Conservation (phyloP, 2,113 vertebrate genomes). For the Speoplatyrhinus poulsoni region DNA sequence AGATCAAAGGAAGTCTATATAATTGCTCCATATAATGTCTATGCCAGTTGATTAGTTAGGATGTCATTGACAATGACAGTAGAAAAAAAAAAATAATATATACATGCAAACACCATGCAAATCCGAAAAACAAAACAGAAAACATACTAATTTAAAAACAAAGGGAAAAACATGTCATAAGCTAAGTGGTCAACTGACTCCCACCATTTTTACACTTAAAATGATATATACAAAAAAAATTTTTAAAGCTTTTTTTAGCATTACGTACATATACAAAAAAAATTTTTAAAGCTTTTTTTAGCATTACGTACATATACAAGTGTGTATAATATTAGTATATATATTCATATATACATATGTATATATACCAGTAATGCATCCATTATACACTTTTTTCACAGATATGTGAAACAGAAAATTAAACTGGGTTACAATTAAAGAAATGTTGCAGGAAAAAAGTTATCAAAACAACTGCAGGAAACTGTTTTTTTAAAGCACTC, state of each 20-base stretch:
- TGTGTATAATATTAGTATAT: constrained; percentile 78
- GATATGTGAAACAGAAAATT: constrained; percentile 75
- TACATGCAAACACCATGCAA: constrained; percentile 55
- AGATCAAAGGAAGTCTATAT: constrained; percentile 84
- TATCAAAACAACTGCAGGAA: constrained; percentile 81
- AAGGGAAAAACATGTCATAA: constrained; percentile 62
- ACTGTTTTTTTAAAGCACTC: constrained; percentile 79
- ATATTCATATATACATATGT: constrained; percentile 80
- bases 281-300: constrained; percentile 48
- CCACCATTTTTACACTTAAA: constrained; percentile 59
- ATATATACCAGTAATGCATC: constrained; percentile 77
- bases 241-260: constrained; percentile 47
- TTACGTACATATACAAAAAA: constrained; percentile 76
- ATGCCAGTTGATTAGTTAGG: constrained; percentile 77
- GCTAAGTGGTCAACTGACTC: constrained; percentile 77
- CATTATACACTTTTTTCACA: constrained; percentile 73
- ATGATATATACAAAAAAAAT: constrained; percentile 49
- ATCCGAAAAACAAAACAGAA: constrained; percentile 53
- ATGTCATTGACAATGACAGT: constrained; percentile 68
- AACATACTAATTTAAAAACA: constrained; percentile 50
- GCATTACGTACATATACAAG: constrained; percentile 73
- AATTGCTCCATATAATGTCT: constrained; percentile 75
- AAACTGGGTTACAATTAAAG: constrained; percentile 78
- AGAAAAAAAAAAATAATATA: constrained; percentile 50
- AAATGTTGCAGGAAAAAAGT: constrained; percentile 66